Evolutionary conservation across 2,888 invertebrate genomes (phyloP).

Genomic region (Mythimna ferrago): DNA sequence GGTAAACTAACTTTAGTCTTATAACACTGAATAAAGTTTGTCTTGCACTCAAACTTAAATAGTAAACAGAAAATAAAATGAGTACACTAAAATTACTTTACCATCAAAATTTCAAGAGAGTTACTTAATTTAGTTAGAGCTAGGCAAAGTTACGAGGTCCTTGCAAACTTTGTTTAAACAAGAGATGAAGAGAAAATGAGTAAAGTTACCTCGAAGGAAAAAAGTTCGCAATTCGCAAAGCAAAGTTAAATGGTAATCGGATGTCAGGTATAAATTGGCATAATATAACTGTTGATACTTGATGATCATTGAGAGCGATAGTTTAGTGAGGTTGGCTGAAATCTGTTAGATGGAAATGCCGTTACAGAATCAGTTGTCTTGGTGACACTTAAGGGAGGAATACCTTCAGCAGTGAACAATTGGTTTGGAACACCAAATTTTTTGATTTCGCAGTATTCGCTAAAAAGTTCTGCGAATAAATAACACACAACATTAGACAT

Average conservation of each 20-base stretch:
- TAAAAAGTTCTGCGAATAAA: not conserved
- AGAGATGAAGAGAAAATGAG: slow-evolving; percentile 86
- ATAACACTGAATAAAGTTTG: slow-evolving; percentile 4
- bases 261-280: slow-evolving; percentile 67
- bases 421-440: not conserved
- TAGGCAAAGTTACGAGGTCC: slow-evolving; percentile 77
- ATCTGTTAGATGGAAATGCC: too few relatives aligned
- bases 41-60: slow-evolving; percentile 22
- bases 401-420: too few relatives aligned
- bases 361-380: too few relatives aligned
- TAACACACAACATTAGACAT: slow-evolving; percentile 59
- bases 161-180: slow-evolving; percentile 83
- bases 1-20: not conserved
- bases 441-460: slow-evolving; percentile 35
- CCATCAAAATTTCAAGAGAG: slow-evolving; percentile 80
- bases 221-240: slow-evolving; percentile 79
- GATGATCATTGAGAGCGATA: slow-evolving; percentile 23
- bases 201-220: slow-evolving; percentile 82
- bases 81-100: slow-evolving; percentile 71
- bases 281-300: slow-evolving; percentile 17
- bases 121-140: slow-evolving; percentile 83
- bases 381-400: too few relatives aligned
- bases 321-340: too few relatives aligned
- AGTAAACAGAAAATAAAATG: slow-evolving; percentile 55
- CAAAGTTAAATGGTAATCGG: slow-evolving; percentile 82